Evolutionary conservation across 1,140 invertebrate species (phyloP).

Genomic region (Heliconius nattereri): DNA sequence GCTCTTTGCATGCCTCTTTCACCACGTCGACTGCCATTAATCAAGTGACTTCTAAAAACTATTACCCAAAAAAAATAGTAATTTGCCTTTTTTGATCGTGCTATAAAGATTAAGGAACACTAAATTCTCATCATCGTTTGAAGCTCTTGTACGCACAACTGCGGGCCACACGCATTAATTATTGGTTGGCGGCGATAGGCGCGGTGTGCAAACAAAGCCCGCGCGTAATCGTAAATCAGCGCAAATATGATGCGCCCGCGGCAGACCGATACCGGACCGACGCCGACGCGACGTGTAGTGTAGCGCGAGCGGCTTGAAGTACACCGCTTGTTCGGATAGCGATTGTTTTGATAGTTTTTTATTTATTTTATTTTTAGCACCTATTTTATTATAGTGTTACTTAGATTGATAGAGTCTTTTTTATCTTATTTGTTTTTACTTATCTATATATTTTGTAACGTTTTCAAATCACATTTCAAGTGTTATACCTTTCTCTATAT

Average conservation of each 20-base stretch:
- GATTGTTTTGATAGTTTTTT: neutral
- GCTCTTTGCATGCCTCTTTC: no score
- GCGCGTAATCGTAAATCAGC: constrained; percentile 41
- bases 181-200: constrained; percentile 40
- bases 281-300: no score
- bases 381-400: no score
- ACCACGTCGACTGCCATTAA: no score
- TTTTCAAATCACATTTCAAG: no score
- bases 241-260: constrained; percentile 41
- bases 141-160: neutral
- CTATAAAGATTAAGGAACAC: neutral
- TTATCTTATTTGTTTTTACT: no score
- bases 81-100: neutral
- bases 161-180: constrained; percentile 47
- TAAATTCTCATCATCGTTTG: neutral
- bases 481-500: no score
- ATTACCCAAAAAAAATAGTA: neutral
- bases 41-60: no score
- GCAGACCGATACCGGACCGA: constrained; percentile 15
- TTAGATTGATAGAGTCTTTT: no score
- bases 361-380: neutral
- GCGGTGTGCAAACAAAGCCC: constrained; percentile 53
- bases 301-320: neutral
- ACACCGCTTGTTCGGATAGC: neutral
- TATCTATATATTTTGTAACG: no score